Conservation (phyloP, 2,113 vertebrate species). For the Sula dactylatra region DNA sequence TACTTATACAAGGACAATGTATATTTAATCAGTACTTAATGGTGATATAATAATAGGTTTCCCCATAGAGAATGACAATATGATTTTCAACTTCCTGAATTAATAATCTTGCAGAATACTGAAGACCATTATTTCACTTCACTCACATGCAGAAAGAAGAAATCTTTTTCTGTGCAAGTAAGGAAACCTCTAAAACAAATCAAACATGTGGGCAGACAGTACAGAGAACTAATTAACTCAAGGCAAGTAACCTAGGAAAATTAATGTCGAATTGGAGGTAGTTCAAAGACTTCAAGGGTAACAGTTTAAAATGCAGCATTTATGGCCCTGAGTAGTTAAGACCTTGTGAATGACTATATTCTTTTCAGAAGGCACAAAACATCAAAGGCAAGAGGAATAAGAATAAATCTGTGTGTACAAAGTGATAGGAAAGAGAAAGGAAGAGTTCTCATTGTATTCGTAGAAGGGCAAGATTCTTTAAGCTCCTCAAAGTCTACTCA, state of each 20-base stretch:
- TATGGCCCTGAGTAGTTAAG: conserved; percentile 4
- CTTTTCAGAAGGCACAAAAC: background rate
- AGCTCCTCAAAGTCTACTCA: background rate
- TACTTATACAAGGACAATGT: conserved; percentile 46
- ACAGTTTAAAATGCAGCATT: background rate
- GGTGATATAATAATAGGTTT: conserved; percentile 54
- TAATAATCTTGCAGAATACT: conserved; percentile 37
- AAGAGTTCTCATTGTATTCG: background rate
- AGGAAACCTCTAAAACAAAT: conserved; percentile 45
- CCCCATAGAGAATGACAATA: background rate
- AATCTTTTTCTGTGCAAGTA: background rate
- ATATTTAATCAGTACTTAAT: conserved; percentile 57
- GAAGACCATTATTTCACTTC: conserved; percentile 21
- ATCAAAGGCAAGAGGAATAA: background rate
- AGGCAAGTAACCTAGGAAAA: background rate
- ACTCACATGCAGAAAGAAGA: background rate
- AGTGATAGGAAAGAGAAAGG: background rate
- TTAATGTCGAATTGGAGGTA: background rate
- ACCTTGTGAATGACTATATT: background rate
- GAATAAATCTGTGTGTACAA: background rate
- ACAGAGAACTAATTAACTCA: conserved; percentile 41
- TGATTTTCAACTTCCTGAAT: conserved; percentile 54
- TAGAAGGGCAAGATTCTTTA: background rate
- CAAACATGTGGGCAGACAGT: conserved; percentile 19
- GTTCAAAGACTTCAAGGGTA: conserved; percentile 23